Evolutionary conservation across 2,113 vertebrate species (phyloP).

Genomic region (Caranx ignobilis): DNA sequence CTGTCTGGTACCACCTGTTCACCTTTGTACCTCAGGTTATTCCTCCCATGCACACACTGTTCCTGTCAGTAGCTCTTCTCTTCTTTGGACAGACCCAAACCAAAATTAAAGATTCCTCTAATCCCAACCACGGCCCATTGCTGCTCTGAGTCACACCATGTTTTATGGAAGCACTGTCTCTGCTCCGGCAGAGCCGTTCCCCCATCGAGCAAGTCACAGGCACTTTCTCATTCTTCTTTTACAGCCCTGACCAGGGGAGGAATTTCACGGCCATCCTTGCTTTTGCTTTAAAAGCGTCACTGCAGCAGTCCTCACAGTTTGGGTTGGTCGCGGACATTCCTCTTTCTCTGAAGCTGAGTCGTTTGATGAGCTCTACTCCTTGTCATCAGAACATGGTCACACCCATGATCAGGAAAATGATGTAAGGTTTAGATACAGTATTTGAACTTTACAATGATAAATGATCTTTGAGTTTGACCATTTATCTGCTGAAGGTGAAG

Average conservation of each 20-base stretch:
- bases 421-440: too few relatives aligned
- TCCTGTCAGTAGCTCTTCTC: not conserved
- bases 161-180: constrained; percentile 48
- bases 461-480: too few relatives aligned
- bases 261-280: too few relatives aligned
- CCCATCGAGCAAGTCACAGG: constrained; percentile 11
- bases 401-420: too few relatives aligned
- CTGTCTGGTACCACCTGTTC: not conserved
- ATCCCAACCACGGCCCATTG: constrained; percentile 19
- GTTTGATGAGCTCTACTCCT: too few relatives aligned
- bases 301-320: too few relatives aligned
- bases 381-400: too few relatives aligned
- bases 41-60: not conserved
- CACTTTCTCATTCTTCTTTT: constrained; percentile 24
- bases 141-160: constrained; percentile 36
- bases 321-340: too few relatives aligned
- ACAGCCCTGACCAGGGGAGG: not conserved
- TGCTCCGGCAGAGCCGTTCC: not conserved
- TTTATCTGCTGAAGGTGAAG: too few relatives aligned
- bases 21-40: constrained; percentile 1
- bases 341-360: too few relatives aligned
- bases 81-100: constrained; percentile 9
- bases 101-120: constrained; percentile 26
- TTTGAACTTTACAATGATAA: too few relatives aligned
- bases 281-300: too few relatives aligned